Percentiles rank a stretch among this genome's conserved stretches.
Evolutionary conservation across 2,797 vertebrate genomes (phyloP).

Genomic region (Crenuchus spilurus): DNA sequence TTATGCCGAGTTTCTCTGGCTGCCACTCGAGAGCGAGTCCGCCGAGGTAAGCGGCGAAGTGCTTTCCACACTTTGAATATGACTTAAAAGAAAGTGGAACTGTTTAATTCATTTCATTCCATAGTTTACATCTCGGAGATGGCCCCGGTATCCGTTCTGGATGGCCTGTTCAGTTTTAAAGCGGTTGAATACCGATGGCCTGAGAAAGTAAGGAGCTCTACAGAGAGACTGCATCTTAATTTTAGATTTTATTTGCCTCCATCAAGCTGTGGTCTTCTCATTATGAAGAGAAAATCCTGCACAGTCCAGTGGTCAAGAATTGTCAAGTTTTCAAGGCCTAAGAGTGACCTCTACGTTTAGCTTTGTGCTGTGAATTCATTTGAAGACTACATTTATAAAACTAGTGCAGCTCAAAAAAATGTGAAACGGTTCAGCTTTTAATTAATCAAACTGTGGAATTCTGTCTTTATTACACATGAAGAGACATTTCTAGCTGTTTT

Average conservation of each 20-base stretch:
- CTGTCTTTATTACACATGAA: no score
- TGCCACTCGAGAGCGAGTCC: conserved; percentile 66
- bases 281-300: no score
- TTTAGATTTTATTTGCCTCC: neutral
- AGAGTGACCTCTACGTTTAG: no score
- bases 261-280: neutral
- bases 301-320: no score
- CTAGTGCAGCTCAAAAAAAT: no score
- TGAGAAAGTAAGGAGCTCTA: neutral
- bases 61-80: conserved; percentile 6
- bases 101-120: conserved; percentile 33
- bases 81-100: conserved; percentile 24
- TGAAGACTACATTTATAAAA: no score
- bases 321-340: neutral
- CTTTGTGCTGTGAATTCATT: neutral
- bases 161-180: neutral
- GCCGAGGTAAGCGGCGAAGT: neutral
- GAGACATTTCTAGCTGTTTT: no score
- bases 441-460: no score
- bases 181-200: neutral
- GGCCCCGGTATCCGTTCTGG: neutral
- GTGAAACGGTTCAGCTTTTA: no score
- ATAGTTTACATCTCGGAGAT: conserved; percentile 11
- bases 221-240: neutral
- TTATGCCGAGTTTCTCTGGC: conserved; percentile 67